These are phyloP conservation scores for Pagetopsis macropterus DNA, from an alignment of 2,797 vertebrate species.

Conservation along the genomic window DNA sequence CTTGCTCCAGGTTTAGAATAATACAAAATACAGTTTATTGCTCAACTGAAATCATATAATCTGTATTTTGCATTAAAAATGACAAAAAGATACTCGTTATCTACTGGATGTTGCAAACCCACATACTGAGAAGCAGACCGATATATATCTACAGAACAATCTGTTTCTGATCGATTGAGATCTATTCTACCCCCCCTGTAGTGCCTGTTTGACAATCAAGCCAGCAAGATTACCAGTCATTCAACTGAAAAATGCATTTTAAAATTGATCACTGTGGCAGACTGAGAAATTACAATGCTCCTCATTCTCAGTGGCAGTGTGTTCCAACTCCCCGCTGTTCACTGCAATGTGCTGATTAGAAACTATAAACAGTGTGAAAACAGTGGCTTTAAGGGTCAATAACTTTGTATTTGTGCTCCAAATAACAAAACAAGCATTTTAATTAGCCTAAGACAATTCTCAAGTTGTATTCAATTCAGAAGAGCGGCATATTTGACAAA, in stretches of 20 bases:
- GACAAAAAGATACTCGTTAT: neutral
- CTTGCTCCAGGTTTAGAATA: neutral
- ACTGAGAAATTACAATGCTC: conserved; percentile 23
- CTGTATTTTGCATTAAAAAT: neutral
- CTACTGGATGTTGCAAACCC: neutral
- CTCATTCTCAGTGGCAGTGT: conserved; percentile 14
- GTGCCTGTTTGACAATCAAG: conserved; percentile 10
- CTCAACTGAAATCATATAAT: neutral
- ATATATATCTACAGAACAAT: neutral
- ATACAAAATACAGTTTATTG: neutral
- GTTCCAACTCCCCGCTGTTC: conserved; percentile 16
- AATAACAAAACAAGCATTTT: neutral
- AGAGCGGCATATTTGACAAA: too few relatives aligned
- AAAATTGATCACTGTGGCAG: conserved; percentile 21
- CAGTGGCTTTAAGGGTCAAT: neutral
- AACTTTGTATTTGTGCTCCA: neutral
- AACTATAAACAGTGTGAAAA: conserved; percentile 17
- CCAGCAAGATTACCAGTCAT: neutral
- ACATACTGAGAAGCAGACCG: neutral
- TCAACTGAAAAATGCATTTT: conserved; percentile 21
- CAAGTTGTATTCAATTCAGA: neutral
- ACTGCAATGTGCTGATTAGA: conserved; percentile 28
- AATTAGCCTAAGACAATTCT: neutral
- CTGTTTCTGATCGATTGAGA: neutral
- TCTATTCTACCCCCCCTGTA: neutral